A percentile compares a stretch with the other conserved stretches of the same genome.
These are phyloP conservation scores for Salvelinus namaycush DNA, from an alignment of 2,113 vertebrate species.

Conservation along the genomic window DNA sequence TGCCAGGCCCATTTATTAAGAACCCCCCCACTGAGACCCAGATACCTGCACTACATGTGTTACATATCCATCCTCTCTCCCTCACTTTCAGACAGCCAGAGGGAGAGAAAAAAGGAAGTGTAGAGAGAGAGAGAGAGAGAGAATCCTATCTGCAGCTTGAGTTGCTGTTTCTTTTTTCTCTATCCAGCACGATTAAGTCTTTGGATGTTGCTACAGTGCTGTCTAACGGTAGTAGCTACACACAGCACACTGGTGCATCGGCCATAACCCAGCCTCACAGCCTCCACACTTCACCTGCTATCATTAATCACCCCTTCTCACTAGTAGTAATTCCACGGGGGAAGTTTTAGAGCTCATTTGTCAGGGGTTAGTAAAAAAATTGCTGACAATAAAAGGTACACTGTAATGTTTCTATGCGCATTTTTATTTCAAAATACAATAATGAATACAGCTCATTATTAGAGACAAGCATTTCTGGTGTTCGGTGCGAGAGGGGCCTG, in stretches of 20 bases:
- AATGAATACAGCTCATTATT: conserved; percentile 19
- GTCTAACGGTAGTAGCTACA: too few relatives aligned
- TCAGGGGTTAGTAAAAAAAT: not conserved
- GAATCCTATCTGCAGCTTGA: not conserved
- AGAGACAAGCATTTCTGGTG: conserved; percentile 21
- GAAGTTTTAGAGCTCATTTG: not conserved
- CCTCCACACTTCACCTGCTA: not conserved
- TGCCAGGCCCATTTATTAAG: too few relatives aligned
- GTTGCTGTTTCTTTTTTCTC: not conserved
- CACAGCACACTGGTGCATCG: not conserved
- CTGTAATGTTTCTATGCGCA: not conserved
- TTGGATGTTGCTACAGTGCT: not conserved
- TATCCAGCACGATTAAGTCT: not conserved
- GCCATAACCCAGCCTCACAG: too few relatives aligned
- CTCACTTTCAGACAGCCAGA: not conserved
- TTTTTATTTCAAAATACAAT: conserved; percentile 26
- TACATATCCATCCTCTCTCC: not conserved
- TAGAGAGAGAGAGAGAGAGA: too few relatives aligned
- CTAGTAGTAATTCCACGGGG: not conserved
- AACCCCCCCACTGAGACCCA: too few relatives aligned
- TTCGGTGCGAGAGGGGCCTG: not conserved
- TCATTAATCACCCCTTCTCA: not conserved
- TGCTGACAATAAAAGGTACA: not conserved
- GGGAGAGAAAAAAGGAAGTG: too few relatives aligned
- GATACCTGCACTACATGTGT: too few relatives aligned